phyloP scores from a whole-genome alignment of 2,113 vertebrate species.

The Ctenodactylus gundi region DNA sequence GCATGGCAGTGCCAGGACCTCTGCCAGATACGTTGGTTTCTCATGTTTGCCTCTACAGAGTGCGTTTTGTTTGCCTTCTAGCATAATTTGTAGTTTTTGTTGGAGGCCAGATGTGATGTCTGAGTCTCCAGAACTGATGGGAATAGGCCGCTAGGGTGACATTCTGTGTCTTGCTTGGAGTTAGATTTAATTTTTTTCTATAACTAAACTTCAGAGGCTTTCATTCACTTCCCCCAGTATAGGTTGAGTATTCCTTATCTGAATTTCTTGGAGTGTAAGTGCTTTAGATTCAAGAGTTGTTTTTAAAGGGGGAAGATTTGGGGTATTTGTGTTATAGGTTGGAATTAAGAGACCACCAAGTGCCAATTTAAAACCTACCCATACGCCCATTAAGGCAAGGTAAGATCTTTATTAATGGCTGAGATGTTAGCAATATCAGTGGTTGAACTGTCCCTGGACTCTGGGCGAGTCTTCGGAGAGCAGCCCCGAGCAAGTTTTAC shows the following conservation, averaged over 20 bases:
- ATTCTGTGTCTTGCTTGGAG: not conserved
- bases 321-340: no score
- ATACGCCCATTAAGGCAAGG: no score
- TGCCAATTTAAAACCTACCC: no score
- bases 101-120: not conserved
- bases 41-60: not conserved
- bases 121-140: not conserved
- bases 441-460: no score
- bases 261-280: not conserved
- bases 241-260: not conserved
- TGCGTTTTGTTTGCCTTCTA: not conserved
- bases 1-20: not conserved
- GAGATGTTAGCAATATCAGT: no score
- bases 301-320: no score
- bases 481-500: no score
- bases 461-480: no score
- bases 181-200: not conserved
- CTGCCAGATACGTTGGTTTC: not conserved
- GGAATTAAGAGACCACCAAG: no score
- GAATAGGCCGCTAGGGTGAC: not conserved
- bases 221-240: not conserved
- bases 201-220: not conserved
- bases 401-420: no score
- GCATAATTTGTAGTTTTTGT: not conserved
- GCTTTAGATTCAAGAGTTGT: not conserved